Conservation (phyloP, 1,140 invertebrate species). For the Liolophura sinensis region DNA sequence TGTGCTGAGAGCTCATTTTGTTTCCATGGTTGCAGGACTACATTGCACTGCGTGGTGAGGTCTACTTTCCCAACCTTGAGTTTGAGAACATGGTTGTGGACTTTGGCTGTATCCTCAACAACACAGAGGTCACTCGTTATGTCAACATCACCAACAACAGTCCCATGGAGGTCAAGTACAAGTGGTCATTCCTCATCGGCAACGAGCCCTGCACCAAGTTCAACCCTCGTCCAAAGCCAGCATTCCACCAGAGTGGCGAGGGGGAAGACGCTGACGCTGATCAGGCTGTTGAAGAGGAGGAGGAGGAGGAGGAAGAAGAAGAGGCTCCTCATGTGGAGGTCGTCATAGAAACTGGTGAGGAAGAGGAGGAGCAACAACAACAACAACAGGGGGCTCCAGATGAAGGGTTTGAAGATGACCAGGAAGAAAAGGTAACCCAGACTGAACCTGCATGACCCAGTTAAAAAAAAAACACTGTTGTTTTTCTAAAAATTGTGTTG, state of each 20-base stretch:
- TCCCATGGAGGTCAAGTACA: slow-evolving; percentile 54
- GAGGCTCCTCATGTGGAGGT: slow-evolving; percentile 18
- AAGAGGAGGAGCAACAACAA: slow-evolving; percentile 10
- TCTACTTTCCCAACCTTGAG: slow-evolving; percentile 58
- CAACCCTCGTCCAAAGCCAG: slow-evolving; percentile 22
- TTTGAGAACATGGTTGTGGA: slow-evolving; percentile 55
- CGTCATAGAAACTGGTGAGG: slow-evolving; percentile 12
- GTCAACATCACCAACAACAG: slow-evolving; percentile 59
- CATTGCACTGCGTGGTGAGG: slow-evolving; percentile 55
- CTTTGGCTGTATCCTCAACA: slow-evolving; percentile 60
- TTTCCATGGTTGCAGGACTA: slow-evolving; percentile 42
- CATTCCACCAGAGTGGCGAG: slow-evolving; percentile 6
- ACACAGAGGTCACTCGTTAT: slow-evolving; percentile 56
- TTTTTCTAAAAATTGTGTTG: too few species aligned
- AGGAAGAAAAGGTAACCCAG: not conserved
- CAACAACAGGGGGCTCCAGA: not conserved
- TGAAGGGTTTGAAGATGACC: not conserved
- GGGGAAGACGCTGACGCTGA: slow-evolving; percentile 2
- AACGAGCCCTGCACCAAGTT: slow-evolving; percentile 39
- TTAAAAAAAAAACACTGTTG: too few species aligned
- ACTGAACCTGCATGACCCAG: not conserved
- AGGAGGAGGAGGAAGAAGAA: slow-evolving; percentile 14
- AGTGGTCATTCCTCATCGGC: slow-evolving; percentile 56
- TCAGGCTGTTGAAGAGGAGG: slow-evolving; percentile 12
- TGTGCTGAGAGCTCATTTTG: too few species aligned